Conservation (phyloP, 2,888 invertebrate species). For the Sarcophaga rosellei region DNA sequence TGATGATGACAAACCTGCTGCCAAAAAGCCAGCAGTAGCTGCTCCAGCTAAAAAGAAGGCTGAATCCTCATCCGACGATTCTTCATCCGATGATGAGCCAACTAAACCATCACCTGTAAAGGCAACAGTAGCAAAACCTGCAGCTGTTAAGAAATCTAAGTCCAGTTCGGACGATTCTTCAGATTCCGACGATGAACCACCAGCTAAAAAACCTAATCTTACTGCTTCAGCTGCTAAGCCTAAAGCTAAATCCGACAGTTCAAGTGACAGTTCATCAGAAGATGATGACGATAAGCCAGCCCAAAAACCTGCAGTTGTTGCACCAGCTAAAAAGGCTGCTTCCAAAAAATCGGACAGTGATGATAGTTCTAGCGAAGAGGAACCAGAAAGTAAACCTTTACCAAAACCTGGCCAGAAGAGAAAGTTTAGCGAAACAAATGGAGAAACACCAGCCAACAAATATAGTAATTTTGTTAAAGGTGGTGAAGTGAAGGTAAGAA, state of each 20-base stretch:
- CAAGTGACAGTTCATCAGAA: conserved; percentile 60
- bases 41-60: conserved; percentile 76
- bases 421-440: conserved; percentile 77
- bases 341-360: conserved; percentile 67
- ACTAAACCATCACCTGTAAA: conserved; percentile 68
- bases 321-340: conserved; percentile 66
- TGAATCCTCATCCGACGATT: conserved; percentile 81
- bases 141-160: conserved; percentile 76
- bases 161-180: conserved; percentile 66
- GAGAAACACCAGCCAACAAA: conserved; percentile 82
- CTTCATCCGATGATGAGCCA: conserved; percentile 79
- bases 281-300: conserved; percentile 56
- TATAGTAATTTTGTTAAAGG: conserved; percentile 89
- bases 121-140: conserved; percentile 70
- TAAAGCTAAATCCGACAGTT: conserved; percentile 64
- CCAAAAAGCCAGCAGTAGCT: conserved; percentile 72
- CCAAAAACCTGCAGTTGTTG: conserved; percentile 38
- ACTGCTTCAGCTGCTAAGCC: conserved; percentile 11
- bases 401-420: conserved; percentile 79
- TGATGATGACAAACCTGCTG: conserved; percentile 76
- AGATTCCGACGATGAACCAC: conserved; percentile 69
- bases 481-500: conserved; percentile 78
- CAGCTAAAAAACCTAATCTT: conserved; percentile 70
- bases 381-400: conserved; percentile 70
- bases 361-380: conserved; percentile 68